Base-by-base conservation (phyloP, 2,113 vertebrate genomes). In the Podarcis muralis region DNA sequence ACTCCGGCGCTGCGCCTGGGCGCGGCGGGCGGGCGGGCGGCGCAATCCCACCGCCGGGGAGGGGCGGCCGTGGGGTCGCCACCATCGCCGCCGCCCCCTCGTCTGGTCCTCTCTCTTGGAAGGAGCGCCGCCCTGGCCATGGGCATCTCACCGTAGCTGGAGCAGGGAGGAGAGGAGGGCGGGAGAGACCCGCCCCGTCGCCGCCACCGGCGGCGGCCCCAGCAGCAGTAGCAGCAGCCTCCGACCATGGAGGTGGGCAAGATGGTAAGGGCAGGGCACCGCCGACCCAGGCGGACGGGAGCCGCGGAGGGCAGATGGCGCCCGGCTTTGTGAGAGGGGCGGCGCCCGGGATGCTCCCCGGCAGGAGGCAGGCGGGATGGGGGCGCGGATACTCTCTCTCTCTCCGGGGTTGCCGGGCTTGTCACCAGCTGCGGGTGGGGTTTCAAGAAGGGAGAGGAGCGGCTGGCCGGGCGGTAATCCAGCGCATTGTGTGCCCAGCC, bases 231-330 rank as follows among this genome's bases (percentile, higher is more conserved):
- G 81, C 59, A 68, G 25, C 81, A 9, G 82, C 89, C 82, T 81
- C 91, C 88, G 6, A 79, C 90, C 95, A 97, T 97, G 96, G 96
- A 97, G 87, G 94, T 95, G 95, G 93, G 94, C 96, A 97, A 97
- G 95, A 94, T 96, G 96, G 96, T 97, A 94, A 97, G 96, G 95
- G 92, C 25, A 68, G 27, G 78, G 23, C 72, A 4, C 0, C 66
- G 32, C 20, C 27, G 9, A 53, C 20, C 23, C 13, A 37, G 22
- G 22, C 22, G 65, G 18, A 25, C 65, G 68, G 68, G 68, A 25
- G 66, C 2, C 27, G 20, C 48, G 48, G 48, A 53, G 68, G 22
- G 76, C 37, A 9, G 40, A 11, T 43, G 75, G 35, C 75, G 20
- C 75, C 68, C 68, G 68, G 68, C 20, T 69, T 27, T 43, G 37